Evolutionary conservation across 2,888 invertebrate species (phyloP), one percentile per base, ranked within the genome.

Genomic region (Endomychus coccineus): DNA sequence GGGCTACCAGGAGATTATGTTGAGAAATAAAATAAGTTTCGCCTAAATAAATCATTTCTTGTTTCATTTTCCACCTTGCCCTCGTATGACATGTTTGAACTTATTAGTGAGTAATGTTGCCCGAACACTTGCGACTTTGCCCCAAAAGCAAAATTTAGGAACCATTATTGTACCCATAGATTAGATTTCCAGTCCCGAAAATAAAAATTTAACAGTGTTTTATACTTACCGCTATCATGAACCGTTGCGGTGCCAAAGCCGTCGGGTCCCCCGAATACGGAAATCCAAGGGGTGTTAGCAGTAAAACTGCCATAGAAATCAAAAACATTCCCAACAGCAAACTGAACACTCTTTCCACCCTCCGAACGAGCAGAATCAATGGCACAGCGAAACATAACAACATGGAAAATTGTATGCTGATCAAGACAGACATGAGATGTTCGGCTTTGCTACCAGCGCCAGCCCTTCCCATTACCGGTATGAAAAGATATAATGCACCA

Each of bases 401-500:
- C 10, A 71, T 46, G 9, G 64, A 63, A 46, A 69, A 70, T 16
- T 68, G 42, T 32, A 66, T 48, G 21, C 69, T 65, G 36, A 69
- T 58, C 66, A 72, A 68, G 28, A 67, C 58, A 7, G 73, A 77
- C 39, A 81, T 70, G 36, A 78, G 61, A 36, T 82, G 68, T 68
- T 89, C 89, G 2, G 84, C 78, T 55, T 80, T 78, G 40, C 77
- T 69, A 31, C 74, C 72, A 16, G 78, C 70, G 31, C 87, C 87
- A 19, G 77, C 71, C 51, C 88, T 74, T 2, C 87, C 90, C 80
- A 81, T 78, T 48, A 90, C 73, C 4, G 91, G 90, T 51, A 87
- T 77, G 56, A 88, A 79, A 60, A 86, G 73, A 57, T 76, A 74
- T 40, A 84, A 69, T 46, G 80, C 75, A 50, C 77, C 78, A 55